Conservation (phyloP, 2,113 vertebrate genomes). For the Leptosomus discolor region DNA sequence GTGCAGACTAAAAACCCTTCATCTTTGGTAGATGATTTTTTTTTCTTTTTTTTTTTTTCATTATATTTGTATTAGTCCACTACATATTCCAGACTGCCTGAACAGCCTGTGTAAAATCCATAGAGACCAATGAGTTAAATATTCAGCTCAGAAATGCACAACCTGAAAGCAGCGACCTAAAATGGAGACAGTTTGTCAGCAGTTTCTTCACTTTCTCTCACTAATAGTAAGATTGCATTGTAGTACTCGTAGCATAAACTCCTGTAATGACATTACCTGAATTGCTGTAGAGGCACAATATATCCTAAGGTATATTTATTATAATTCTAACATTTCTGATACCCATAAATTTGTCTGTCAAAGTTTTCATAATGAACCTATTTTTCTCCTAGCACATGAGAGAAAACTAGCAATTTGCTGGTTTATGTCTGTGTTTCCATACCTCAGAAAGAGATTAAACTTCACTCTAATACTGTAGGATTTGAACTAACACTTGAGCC, state of each 20-base stretch:
- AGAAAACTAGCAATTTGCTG: not conserved
- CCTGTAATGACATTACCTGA: not conserved
- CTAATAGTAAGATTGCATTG: not conserved
- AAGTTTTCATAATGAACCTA: not conserved
- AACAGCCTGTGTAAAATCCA: not conserved
- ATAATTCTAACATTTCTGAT: not conserved
- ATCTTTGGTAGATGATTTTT: not conserved
- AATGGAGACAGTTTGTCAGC: not conserved
- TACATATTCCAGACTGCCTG: not conserved
- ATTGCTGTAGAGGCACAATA: not conserved
- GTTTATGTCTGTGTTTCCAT: not conserved
- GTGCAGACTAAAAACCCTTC: not conserved
- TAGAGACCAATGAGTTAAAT: not conserved
- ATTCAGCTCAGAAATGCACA: not conserved
- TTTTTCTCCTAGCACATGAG: not conserved
- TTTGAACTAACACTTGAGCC: not conserved
- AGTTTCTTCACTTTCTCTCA: not conserved
- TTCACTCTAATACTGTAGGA: not conserved
- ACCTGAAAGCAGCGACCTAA: not conserved
- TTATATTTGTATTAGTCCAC: not conserved
- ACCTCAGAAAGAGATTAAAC: slow-evolving; percentile 3
- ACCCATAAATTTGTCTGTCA: slow-evolving; percentile 18
- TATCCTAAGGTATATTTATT: not conserved
- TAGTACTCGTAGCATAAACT: not conserved
- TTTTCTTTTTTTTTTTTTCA: not conserved